Base-by-base conservation (phyloP, 2,113 vertebrate species). In the Xenotilapia caudafasciata region DNA sequence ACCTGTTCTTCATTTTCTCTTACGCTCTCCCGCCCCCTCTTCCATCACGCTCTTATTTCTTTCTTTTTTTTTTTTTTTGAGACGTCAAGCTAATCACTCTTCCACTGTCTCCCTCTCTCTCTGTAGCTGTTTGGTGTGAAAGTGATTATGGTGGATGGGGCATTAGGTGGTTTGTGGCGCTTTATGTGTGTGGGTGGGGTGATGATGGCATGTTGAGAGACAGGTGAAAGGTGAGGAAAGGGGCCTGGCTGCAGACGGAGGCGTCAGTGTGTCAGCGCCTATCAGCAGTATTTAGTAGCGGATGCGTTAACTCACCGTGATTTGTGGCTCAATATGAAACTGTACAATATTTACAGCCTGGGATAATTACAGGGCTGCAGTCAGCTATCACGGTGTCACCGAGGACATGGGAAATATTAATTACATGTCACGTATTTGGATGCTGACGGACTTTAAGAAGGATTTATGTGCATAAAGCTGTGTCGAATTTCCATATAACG, bases 281-380 rank as follows among this genome's bases (percentile, higher is more conserved):
- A 90, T 94, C 91, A 91, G 82, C 62, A 23, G 86, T 91, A 62
- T 91, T 93, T 88, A 89, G 88, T 23, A 28, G 80, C 42, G 82
- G 86, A 75, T 86, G 83, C 88, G 82, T 89, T 82, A 79, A 75
- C 80, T 28, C n/a, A 8, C 49, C 82, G 84, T 94, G 90, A 93
- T 93, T 83, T 90, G 60, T 28, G 31, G 42, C 89, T 83, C 82
- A 80, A 54, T 91, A 80, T 89, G 85, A 88, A 92, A 93, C 87
- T 79, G 86, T 88, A 90, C 88, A 93, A 92, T 94, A 93, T 95
- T 94, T 92, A 94, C 91, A 89, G 88, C 80, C 83, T 14, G 6
- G 86, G 89, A 79, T 95, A 91, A 94, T 95, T 92, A 93, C 45
- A 90, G 90, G 82, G 84, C 91, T 83, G 68, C 83, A 82, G 51